Conservation (phyloP, 1,140 invertebrate genomes). For the Drosophila kepulauana region DNA sequence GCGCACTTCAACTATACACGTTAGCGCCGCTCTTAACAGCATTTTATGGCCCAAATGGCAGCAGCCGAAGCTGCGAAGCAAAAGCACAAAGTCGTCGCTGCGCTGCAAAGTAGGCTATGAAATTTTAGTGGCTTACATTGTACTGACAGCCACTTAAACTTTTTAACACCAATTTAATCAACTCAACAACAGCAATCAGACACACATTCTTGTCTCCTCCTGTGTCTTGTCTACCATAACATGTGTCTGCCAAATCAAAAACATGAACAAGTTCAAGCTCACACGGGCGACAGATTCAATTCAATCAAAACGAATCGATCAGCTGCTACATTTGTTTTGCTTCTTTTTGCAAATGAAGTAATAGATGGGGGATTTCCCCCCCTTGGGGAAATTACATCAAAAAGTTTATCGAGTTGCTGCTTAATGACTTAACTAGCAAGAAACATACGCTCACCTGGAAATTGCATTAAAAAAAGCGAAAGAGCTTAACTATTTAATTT, state of each 20-base stretch:
- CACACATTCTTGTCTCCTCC: neutral
- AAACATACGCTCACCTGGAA: conserved; percentile 46
- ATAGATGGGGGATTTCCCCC: too few relatives aligned
- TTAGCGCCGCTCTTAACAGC: conserved; percentile 58
- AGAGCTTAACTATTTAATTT: conserved; percentile 72
- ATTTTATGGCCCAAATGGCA: conserved; percentile 57
- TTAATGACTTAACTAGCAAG: conserved; percentile 69
- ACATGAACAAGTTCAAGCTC: neutral
- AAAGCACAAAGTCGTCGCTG: conserved; percentile 13
- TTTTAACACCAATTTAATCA: conserved; percentile 82
- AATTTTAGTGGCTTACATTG: conserved; percentile 77
- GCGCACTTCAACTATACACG: conserved; percentile 80
- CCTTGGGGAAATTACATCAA: neutral
- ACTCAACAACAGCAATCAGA: conserved; percentile 52
- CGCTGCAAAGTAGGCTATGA: conserved; percentile 71
- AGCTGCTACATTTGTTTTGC: neutral
- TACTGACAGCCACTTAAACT: conserved; percentile 77
- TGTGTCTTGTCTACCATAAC: conserved; percentile 1
- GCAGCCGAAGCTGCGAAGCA: neutral
- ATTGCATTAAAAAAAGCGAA: conserved; percentile 38
- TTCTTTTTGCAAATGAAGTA: neutral
- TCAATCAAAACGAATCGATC: neutral
- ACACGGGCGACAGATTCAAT: conserved; percentile 2
- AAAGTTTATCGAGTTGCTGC: conserved; percentile 14
- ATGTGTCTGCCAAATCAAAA: conserved; percentile 13